These are phyloP conservation scores for Vespertilio murinus DNA, from an alignment of 2,797 vertebrate species.

Conservation along the genomic window DNA sequence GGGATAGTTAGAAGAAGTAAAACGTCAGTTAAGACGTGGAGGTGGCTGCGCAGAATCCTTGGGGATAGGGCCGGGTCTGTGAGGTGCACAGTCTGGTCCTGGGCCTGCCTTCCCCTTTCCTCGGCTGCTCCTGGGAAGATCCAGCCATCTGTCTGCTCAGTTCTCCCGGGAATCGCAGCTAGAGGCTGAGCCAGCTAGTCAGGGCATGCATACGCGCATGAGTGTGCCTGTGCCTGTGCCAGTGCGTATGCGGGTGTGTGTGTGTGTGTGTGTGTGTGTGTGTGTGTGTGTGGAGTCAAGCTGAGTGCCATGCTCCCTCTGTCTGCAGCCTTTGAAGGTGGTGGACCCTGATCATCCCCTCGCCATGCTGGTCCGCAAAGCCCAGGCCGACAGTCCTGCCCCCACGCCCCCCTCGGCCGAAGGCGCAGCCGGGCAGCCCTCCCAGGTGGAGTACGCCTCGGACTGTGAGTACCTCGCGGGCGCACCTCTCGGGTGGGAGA, in stretches of 20 bases:
- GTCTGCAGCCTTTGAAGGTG: slow-evolving; percentile 92
- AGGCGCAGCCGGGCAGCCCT: slow-evolving; percentile 72
- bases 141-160: not conserved
- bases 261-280: accelerated
- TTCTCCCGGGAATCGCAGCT: not conserved
- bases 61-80: not conserved
- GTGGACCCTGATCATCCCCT: slow-evolving; percentile 98
- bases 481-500: accelerated
- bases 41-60: not conserved
- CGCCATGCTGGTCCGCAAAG: slow-evolving; percentile 93
- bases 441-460: slow-evolving; percentile 89
- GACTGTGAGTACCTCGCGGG: slow-evolving; percentile 91
- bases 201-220: too few species aligned
- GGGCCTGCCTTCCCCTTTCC: not conserved
- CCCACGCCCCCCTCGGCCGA: slow-evolving; percentile 83
- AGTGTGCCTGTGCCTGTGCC: accelerated
- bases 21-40: not conserved
- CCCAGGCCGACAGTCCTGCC: slow-evolving; percentile 89
- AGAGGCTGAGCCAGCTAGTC: not conserved
- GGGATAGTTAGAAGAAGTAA: not conserved
- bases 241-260: accelerated
- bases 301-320: slow-evolving; percentile 47
- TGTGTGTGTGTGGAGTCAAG: not conserved
- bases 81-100: not conserved
- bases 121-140: not conserved